These are phyloP conservation scores for Stegana nigrithorax DNA, from an alignment of 2,888 invertebrate species.

Conservation along the genomic window DNA sequence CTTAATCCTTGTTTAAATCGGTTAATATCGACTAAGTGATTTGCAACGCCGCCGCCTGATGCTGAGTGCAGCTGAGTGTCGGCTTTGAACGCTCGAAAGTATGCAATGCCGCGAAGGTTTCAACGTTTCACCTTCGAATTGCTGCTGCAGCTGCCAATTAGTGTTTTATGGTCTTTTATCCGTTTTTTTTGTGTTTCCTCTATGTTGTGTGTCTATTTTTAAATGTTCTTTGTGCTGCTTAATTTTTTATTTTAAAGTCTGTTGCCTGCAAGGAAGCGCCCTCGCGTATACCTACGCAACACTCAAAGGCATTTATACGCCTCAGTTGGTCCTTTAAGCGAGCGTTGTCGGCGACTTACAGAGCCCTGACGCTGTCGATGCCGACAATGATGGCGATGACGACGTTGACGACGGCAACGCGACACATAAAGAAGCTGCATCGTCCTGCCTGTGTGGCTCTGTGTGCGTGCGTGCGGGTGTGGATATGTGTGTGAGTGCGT, in stretches of 20 bases:
- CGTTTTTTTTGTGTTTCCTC: neutral
- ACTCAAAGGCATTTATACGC: slow-evolving; percentile 16
- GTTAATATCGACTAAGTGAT: too few species aligned
- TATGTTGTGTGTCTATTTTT: neutral
- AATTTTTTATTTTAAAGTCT: too few species aligned
- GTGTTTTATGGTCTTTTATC: neutral
- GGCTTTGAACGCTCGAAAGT: neutral
- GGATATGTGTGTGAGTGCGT: slow-evolving; percentile 26
- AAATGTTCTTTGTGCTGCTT: too few species aligned
- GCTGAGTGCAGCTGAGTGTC: too few species aligned
- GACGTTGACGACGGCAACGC: too few species aligned
- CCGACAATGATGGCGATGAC: too few species aligned
- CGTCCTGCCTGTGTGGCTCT: too few species aligned
- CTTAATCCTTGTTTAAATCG: too few species aligned
- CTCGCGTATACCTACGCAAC: neutral
- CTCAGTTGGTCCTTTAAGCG: slow-evolving; percentile 9
- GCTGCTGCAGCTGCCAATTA: slow-evolving; percentile 9
- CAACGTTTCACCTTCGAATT: slow-evolving; percentile 1
- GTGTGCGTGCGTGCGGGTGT: slow-evolving; percentile 24
- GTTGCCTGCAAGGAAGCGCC: too few species aligned
- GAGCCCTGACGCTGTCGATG: too few species aligned
- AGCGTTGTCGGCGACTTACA: too few species aligned
- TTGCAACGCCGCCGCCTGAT: neutral
- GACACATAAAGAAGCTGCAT: slow-evolving; percentile 41
- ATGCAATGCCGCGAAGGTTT: neutral